Base-by-base conservation (phyloP, 2,888 invertebrate species). In the Lycophotia porphyrea region DNA sequence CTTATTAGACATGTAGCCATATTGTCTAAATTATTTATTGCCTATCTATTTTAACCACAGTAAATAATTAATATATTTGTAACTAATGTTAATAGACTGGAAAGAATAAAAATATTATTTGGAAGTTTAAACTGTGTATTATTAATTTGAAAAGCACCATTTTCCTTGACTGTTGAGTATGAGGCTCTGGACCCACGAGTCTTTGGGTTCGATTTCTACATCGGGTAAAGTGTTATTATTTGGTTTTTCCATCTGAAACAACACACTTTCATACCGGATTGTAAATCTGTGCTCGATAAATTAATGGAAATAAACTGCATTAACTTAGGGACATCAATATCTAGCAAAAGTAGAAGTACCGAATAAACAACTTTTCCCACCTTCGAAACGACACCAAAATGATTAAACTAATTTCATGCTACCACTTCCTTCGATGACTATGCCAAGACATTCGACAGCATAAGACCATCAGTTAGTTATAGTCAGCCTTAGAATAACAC, bases 21-120 rank as follows among this genome's bases (percentile, higher is more conserved):
- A 39, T 27, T 79, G 73, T 63, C 73, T 70, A 39, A 73, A 78
- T 84, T 84, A 84, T 81, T 70, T 73, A 81, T 79, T 73, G 24
- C 49, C 52, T 72, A 65, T 39, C 55, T n/a, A n/a, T n/a, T 42
- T 63, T 71, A 79, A 49, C 47, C 68, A 69, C 71, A 71, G 49
- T 61, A 71, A 80, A 71, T 55, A 11, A 67, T 31, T 31, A 31
- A 21, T 67, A 55, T 80, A 78, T 78, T 83, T 70, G 67, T 71
- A 63, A 52, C 44, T 52, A 64, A 52, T 65, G 11, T 77, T 65
- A 72, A 31, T 71, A 61, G 71, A 31, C 47, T 75, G 55, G 21
- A 49, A 74, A 63, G 66, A 81, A 61, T 34, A n/a, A 63, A 69
- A 36, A 47, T 1, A 47, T n/a, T 61, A n/a, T 66, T 69, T 49